Conservation (phyloP, 2,113 vertebrate species). For the Columba livia region DNA sequence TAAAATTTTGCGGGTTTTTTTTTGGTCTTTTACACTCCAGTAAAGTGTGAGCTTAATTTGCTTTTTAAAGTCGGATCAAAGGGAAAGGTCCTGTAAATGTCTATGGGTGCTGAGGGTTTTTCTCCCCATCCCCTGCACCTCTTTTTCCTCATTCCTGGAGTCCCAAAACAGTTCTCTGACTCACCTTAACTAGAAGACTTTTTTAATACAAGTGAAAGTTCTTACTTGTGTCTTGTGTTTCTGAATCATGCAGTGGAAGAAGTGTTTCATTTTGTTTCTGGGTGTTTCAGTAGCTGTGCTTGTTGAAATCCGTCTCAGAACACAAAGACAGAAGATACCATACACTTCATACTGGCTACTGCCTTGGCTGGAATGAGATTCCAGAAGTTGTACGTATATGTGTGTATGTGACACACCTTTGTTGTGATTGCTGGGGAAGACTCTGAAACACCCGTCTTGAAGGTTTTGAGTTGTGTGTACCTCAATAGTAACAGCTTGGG, state of each 20-base stretch:
- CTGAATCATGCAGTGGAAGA: not conserved
- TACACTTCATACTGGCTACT: not conserved
- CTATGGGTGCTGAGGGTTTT: not conserved
- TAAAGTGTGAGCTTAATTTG: not conserved
- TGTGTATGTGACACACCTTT: not conserved
- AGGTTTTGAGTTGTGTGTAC: not conserved
- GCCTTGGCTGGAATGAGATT: not conserved
- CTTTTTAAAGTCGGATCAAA: not conserved
- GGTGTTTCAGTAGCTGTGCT: not conserved
- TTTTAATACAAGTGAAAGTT: not conserved
- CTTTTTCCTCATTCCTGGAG: not conserved
- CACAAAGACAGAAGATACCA: not conserved
- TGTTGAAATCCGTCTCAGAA: not conserved
- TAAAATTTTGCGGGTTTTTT: not conserved
- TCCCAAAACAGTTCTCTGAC: not conserved
- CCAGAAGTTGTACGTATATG: fast-evolving
- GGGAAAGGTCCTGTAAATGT: not conserved
- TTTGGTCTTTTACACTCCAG: not conserved
- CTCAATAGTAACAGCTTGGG: not conserved
- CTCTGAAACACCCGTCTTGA: not conserved
- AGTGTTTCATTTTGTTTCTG: not conserved
- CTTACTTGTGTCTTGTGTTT: not conserved
- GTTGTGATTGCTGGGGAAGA: not conserved
- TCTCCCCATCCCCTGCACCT: fast-evolving
- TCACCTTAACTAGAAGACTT: not conserved